Base-by-base conservation (phyloP, 2,113 vertebrate species). In the Anguilla rostrata region DNA sequence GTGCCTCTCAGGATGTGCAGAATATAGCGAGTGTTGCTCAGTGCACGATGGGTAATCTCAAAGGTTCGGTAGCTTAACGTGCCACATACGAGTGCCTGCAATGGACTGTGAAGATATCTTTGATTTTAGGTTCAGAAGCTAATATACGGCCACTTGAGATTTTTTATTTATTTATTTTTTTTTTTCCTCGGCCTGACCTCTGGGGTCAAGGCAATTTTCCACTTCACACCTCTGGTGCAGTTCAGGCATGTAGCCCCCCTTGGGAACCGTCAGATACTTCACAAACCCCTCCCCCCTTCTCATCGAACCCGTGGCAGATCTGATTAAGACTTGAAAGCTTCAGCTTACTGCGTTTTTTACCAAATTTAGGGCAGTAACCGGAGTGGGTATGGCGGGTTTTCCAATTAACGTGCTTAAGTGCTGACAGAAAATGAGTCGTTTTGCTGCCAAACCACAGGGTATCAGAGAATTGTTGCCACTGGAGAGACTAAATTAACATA, bases 191-290 rank as follows among this genome's bases (percentile, higher is more conserved):
- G 16, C 41, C 22, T 83, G 86, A 89, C 83, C 78, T 43, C 81
- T 40, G 3, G 83, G 86, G 88, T 89, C 43, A 87, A 85, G 75
- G 43, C 79, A 43, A 85, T 89, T 87, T 87, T 84, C 86, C 78
- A 81, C 40, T 43, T 84, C 39, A 63, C 83, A 82, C 86, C 53
- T 83, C 43, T 5, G 26, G 43, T 71, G 78, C 82, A 39, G 49
- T 16, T 26, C 39, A 29, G 43, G 63, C 20, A 34, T 53, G 39
- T 41, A 81, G 84, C 41, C 46, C 60, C 60, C 60, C 60, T 26
- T 3, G 49, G 84, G 34, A 39, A 80, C 34, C 26, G 26, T 34
- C 71, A n/a, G 26, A 75, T 29, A 75, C 71, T 26, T 34, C 71
- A n/a, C n/a, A 0, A 5, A 0, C 71, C 71, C 71, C 60, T 26